Conservation (phyloP, 23 tunicate genomes). For the Ciona savignyi region DNA sequence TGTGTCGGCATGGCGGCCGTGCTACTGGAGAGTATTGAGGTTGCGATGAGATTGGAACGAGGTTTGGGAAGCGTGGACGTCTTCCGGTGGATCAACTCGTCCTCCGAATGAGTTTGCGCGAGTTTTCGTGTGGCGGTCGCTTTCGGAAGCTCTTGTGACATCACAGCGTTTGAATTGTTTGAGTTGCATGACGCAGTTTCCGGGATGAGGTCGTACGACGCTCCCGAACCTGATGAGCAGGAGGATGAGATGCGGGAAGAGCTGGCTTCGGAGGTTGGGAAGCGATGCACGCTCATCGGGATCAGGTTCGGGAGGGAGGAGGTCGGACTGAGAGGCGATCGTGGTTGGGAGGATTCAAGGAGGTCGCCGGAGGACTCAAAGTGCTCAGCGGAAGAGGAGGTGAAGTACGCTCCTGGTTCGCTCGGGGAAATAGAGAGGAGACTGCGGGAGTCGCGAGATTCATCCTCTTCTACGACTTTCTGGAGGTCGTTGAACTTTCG, state of each 20-base stretch:
- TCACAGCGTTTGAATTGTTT: neutral
- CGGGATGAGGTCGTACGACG: too few relatives aligned
- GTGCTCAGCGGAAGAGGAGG: too few relatives aligned
- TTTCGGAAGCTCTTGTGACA: neutral
- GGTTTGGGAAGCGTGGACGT: neutral
- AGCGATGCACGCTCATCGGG: neutral
- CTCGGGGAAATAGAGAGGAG: too few relatives aligned
- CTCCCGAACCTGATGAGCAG: neutral
- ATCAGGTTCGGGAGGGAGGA: slow-evolving; percentile 43
- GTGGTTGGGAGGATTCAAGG: too few relatives aligned
- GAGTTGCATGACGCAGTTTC: too few relatives aligned
- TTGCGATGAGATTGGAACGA: neutral
- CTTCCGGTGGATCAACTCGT: neutral
- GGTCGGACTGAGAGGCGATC: too few relatives aligned
- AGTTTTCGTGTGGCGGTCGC: too few relatives aligned
- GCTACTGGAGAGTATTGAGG: neutral
- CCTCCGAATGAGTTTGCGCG: neutral
- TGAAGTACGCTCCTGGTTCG: too few relatives aligned
- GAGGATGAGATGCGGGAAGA: neutral
- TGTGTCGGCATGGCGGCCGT: neutral
- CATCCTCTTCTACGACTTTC: too few relatives aligned
- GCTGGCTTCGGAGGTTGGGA: neutral
- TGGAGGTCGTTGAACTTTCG: too few relatives aligned
- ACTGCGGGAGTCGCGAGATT: too few relatives aligned
- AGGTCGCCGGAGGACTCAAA: too few relatives aligned